Conservation (phyloP, 2,888 invertebrate genomes). For the Helleia helle region DNA sequence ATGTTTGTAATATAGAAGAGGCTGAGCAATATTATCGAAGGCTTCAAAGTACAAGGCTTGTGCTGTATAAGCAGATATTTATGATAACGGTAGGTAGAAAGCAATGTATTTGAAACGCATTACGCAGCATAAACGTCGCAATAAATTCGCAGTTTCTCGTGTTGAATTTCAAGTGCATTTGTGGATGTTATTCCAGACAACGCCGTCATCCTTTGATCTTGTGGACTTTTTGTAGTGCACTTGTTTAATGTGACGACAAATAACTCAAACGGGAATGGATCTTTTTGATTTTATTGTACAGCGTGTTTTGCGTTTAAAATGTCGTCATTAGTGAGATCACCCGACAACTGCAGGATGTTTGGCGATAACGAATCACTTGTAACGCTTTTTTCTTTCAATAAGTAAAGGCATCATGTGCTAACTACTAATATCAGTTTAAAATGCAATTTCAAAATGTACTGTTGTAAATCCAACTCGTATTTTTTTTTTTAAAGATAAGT, state of each 20-base stretch:
- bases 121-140: conserved; percentile 22
- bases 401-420: conserved; percentile 2
- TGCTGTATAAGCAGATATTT: conserved; percentile 13
- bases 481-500: too few relatives aligned
- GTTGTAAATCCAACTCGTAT: too few relatives aligned
- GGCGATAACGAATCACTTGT: conserved; percentile 14
- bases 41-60: conserved; percentile 14
- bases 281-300: conserved; percentile 57
- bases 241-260: conserved; percentile 70
- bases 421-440: too few relatives aligned
- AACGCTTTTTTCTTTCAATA: too few relatives aligned
- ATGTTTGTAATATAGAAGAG: conserved; percentile 13
- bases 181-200: conserved; percentile 57
- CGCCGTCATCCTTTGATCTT: conserved; percentile 64
- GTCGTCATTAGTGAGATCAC: conserved; percentile 64
- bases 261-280: conserved; percentile 59
- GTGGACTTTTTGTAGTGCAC: conserved; percentile 59
- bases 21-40: conserved; percentile 13
- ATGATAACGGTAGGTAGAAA: conserved; percentile 10
- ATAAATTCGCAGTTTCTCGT: conserved; percentile 23
- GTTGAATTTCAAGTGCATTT: conserved; percentile 37
- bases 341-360: conserved; percentile 28
- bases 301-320: conserved; percentile 51
- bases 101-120: conserved; percentile 25
- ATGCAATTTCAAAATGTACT: too few relatives aligned